Evolutionary conservation across 2,113 vertebrate genomes (phyloP).

Genomic region (Mirounga angustirostris): DNA sequence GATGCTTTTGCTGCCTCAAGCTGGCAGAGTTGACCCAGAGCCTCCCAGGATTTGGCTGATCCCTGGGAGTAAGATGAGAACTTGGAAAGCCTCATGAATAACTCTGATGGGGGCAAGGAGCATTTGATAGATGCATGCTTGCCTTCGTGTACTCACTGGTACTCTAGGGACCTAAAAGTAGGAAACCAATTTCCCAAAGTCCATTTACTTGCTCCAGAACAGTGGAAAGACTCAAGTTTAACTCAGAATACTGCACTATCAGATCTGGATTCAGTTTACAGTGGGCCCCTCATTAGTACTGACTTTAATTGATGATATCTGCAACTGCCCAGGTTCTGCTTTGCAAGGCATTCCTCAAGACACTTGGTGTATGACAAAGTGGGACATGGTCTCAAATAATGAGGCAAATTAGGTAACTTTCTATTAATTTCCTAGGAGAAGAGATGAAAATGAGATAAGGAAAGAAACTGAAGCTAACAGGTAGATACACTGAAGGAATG

Average conservation of each 20-base stretch:
- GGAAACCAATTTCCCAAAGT: background rate
- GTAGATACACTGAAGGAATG: background rate
- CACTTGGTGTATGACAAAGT: background rate
- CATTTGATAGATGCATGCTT: background rate
- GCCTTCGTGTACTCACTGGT: background rate
- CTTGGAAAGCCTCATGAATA: background rate
- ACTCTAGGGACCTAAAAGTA: background rate
- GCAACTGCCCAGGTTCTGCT: background rate
- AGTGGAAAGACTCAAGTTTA: background rate
- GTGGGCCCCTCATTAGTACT: background rate
- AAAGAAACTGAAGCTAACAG: background rate
- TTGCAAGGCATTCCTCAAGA: background rate
- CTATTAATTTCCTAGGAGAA: background rate
- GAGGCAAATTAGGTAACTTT: background rate
- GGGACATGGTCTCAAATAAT: background rate
- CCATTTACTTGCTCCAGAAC: background rate
- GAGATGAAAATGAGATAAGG: background rate
- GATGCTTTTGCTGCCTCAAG: slow-evolving; percentile 26
- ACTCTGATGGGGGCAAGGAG: background rate
- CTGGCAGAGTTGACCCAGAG: slow-evolving; percentile 43
- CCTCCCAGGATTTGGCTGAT: background rate
- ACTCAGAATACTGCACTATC: background rate
- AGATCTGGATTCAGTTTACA: slow-evolving; percentile 19
- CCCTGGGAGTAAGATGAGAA: background rate
- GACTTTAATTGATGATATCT: background rate